Conservation (phyloP, 2,888 invertebrate genomes). For the Dryococelus australis region DNA sequence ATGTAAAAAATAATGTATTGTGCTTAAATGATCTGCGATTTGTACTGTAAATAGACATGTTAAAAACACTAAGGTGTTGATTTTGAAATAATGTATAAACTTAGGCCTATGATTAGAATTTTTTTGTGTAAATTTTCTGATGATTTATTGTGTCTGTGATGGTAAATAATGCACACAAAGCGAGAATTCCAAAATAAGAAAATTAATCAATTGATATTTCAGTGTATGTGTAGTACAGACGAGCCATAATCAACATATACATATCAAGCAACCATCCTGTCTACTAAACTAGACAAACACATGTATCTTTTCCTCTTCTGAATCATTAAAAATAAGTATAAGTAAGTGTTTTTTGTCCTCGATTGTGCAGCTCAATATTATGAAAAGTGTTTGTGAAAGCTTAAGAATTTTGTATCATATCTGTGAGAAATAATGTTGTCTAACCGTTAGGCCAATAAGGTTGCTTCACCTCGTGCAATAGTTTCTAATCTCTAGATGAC, state of each 20-base stretch:
- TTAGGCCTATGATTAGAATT: conserved; percentile 6
- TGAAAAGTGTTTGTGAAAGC: neutral
- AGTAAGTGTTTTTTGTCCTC: conserved; percentile 20
- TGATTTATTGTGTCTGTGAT: conserved; percentile 11
- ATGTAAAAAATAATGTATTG: conserved; percentile 22
- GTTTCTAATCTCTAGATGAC: conserved; percentile 41
- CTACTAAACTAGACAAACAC: neutral
- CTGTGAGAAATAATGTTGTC: neutral
- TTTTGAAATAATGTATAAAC: conserved; percentile 13
- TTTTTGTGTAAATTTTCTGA: neutral
- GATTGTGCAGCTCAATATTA: conserved; percentile 7
- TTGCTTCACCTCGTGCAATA: neutral
- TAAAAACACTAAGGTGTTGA: neutral
- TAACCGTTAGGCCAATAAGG: neutral
- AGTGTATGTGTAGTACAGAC: neutral
- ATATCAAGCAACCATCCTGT: conserved; percentile 19
- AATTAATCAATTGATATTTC: neutral
- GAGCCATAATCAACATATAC: conserved; percentile 24
- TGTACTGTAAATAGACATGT: neutral
- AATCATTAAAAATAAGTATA: neutral
- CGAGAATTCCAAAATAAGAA: neutral
- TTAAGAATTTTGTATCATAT: conserved; percentile 9
- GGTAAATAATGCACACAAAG: conserved; percentile 19
- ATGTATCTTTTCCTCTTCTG: neutral
- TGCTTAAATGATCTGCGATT: neutral